A percentile compares a stretch with the other conserved stretches of the same genome.
These are phyloP conservation scores for Oncorhynchus mykiss DNA, from an alignment of 2,113 vertebrate genomes.

Conservation along the genomic window DNA sequence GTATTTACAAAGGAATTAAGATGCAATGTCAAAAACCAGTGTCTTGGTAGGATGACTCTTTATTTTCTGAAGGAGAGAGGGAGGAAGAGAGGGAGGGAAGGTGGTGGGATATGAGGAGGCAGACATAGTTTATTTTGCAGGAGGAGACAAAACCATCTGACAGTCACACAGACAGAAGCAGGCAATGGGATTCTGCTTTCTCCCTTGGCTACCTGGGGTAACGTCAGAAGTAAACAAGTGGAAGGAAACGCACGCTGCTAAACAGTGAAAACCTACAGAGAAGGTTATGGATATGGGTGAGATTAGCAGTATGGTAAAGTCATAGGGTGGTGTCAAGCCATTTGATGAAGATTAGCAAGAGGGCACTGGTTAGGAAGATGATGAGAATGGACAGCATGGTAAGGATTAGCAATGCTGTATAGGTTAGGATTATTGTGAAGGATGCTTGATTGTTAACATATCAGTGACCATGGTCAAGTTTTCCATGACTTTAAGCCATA, in stretches of 20 bases:
- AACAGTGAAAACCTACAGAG: conserved; percentile 1
- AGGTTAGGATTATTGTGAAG: no score
- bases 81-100: background rate
- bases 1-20: conserved; percentile 64
- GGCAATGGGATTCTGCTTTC: conserved; percentile 10
- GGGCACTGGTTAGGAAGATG: no score
- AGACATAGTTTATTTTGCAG: conserved; percentile 39
- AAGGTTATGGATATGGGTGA: conserved; percentile 4
- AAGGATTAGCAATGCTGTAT: no score
- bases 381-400: no score
- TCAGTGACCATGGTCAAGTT: no score
- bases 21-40: conserved; percentile 55
- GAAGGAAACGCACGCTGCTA: background rate
- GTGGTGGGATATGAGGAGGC: background rate
- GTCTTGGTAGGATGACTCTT: conserved; percentile 33
- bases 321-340: background rate
- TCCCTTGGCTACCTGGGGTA: conserved; percentile 4
- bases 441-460: no score
- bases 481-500: no score
- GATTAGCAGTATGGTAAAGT: background rate
- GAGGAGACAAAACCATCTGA: conserved; percentile 53
- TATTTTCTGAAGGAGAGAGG: conserved; percentile 12
- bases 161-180: conserved; percentile 15
- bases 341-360: no score
- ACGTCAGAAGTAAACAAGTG: conserved; percentile 2